Percentiles rank a stretch among this genome's conserved stretches.
Conservation (phyloP, 2,888 invertebrate species). For the Chrysopilus asiliformis region DNA sequence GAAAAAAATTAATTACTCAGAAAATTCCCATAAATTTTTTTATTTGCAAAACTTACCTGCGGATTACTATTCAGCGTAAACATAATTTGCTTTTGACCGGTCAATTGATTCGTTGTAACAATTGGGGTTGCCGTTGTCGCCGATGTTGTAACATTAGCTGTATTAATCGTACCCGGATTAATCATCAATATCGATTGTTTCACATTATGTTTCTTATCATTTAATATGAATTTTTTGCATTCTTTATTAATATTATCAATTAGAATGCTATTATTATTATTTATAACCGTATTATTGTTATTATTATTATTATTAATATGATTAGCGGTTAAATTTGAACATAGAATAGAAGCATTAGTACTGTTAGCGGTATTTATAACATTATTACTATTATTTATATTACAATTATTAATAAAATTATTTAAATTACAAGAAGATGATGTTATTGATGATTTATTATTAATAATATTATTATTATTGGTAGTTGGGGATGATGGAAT, state of each 20-base stretch:
- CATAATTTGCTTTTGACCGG: constrained; percentile 27
- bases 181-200: constrained; percentile 14
- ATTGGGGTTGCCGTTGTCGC: constrained; percentile 15
- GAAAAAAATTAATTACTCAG: too few relatives aligned
- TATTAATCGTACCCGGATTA: constrained; percentile 12
- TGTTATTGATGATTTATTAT: constrained; percentile 6
- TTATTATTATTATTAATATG: constrained; percentile 4
- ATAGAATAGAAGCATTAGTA: constrained; percentile 5
- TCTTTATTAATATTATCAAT: constrained; percentile 9
- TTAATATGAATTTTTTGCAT: constrained; percentile 8
- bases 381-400: constrained; percentile 19
- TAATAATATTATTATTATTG: constrained; percentile 5
- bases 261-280: constrained; percentile 15
- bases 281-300: constrained; percentile 12
- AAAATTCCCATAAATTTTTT: not conserved
- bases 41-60: constrained; percentile 27
- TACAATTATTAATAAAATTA: constrained; percentile 6
- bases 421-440: constrained; percentile 6
- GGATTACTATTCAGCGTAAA: constrained; percentile 29
- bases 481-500: constrained; percentile 7
- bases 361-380: constrained; percentile 9
- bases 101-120: constrained; percentile 16
- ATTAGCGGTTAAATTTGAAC: too few relatives aligned
- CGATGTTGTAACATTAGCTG: constrained; percentile 10
- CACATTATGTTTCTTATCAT: constrained; percentile 12